Evolutionary conservation across 2,797 vertebrate species (phyloP).

Genomic region (Molossus molossus): DNA sequence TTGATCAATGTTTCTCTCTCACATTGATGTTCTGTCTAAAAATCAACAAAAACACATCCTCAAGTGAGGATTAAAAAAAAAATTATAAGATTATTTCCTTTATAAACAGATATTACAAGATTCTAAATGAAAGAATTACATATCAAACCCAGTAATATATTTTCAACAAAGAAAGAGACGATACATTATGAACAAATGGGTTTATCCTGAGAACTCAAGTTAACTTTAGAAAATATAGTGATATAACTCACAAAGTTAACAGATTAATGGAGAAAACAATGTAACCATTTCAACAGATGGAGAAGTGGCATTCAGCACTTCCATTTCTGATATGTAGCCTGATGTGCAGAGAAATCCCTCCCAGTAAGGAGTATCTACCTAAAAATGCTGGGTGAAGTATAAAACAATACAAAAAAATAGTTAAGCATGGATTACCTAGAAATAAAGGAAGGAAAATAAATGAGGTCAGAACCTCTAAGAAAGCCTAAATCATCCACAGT

Average conservation of each 20-base stretch:
- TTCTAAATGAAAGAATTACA: conserved; percentile 1
- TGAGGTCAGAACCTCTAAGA: background rate
- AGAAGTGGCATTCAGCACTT: background rate
- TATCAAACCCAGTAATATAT: background rate
- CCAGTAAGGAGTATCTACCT: background rate
- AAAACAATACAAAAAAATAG: background rate
- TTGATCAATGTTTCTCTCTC: no score
- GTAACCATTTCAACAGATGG: background rate
- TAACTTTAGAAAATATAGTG: background rate
- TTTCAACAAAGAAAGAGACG: conserved; percentile 9
- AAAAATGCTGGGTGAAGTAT: background rate
- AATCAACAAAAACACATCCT: no score
- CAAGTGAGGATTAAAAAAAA: background rate
- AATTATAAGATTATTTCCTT: background rate
- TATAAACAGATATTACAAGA: background rate
- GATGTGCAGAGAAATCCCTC: background rate
- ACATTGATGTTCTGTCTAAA: no score
- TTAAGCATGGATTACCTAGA: background rate
- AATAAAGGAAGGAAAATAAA: background rate
- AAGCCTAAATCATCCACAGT: background rate
- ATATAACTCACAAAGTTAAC: background rate
- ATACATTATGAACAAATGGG: background rate
- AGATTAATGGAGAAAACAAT: background rate
- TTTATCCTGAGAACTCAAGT: background rate
- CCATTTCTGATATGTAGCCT: background rate